Evolutionary conservation across 1,140 invertebrate genomes (phyloP).

Genomic region (Idris sp.): DNA sequence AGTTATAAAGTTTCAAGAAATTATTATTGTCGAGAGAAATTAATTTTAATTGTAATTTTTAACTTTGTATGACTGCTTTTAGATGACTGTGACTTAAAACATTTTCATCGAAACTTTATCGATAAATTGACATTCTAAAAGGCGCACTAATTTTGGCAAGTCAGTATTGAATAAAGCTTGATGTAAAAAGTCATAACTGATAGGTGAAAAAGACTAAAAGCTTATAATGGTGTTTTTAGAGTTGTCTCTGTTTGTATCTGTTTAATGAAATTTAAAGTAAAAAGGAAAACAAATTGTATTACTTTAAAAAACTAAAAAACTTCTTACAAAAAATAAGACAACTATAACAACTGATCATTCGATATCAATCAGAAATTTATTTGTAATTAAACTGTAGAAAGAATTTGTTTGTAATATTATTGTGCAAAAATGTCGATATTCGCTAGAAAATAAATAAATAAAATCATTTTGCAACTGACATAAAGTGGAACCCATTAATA

Average conservation of each 20-base stretch:
- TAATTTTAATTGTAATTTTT: slow-evolving; percentile 16
- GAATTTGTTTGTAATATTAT: slow-evolving; percentile 25
- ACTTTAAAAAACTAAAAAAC: slow-evolving; percentile 4
- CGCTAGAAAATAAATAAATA: slow-evolving; percentile 39
- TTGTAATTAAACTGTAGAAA: slow-evolving; percentile 8
- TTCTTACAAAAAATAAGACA: slow-evolving; percentile 14
- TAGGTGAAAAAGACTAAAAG: slow-evolving; percentile 27
- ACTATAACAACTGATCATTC: background rate
- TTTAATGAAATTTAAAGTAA: no score
- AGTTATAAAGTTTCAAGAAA: slow-evolving; percentile 4
- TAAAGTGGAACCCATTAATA: no score
- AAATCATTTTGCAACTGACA: slow-evolving; percentile 37
- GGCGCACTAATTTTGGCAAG: slow-evolving; percentile 31
- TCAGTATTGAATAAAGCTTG: slow-evolving; percentile 31
- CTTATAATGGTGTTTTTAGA: slow-evolving; percentile 32
- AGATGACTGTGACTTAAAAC: slow-evolving; percentile 1
- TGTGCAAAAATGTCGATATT: slow-evolving; percentile 36
- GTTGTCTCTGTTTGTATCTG: slow-evolving; percentile 2
- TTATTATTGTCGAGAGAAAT: slow-evolving; percentile 11
- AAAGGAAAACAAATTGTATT: no score
- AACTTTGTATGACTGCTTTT: slow-evolving; percentile 19
- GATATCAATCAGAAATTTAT: no score
- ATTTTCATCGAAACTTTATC: slow-evolving; percentile 5
- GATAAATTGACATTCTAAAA: slow-evolving; percentile 34
- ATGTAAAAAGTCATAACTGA: slow-evolving; percentile 31